Base-by-base conservation (phyloP, 1,140 invertebrate genomes). In the Tigriopus japonicus region DNA sequence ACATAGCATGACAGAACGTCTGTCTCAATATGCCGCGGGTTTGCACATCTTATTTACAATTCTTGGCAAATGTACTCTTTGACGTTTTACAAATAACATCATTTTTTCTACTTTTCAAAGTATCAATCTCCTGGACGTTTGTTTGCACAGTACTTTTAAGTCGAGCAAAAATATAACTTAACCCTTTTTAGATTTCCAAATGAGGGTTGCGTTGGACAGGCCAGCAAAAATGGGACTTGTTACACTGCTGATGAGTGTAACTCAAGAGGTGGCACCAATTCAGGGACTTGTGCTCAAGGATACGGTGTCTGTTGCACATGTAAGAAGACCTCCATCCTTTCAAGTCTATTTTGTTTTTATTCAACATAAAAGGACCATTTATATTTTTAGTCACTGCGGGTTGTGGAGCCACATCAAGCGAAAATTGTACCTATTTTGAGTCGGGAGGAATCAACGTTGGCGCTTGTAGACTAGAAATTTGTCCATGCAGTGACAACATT, bases 201-300 rank as follows among this genome's bases (percentile, higher is more conserved):
- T 54, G 42, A 17, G 5, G 35, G 19, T 52, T 64, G 63, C 21
- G 45, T 24, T 1, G 62, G 51, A 6, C 23, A 13, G 2, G 54
- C 21, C 10, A 17, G 21, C 13, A 64, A 64, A 28, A 64, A 64
- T 43, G 84, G 83, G 0, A 78, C 75, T 17, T 86, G 84, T 65
- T 77, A 82, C 64, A 80, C 80, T 62, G 41, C 67, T 13, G 49
- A 63, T 0, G 67, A 70, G 60, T 70, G 69, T 54, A 53, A 56
- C 42, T 23, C 63, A 9, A 51, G 59, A 14, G 67, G 68, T 28
- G 69, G 69, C 41, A 63, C 59, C 13, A 63, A 58, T 15, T 62
- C 64, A 12, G 64, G 64, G 0, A n/a, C 63, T 1, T 70, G 69
- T 58, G 69, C 69, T 1, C 60, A 60, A 7, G 69, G 68, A 42